phyloP scores from a whole-genome alignment of 2,888 invertebrate genomes.

The Tubiluchus corallicola region DNA sequence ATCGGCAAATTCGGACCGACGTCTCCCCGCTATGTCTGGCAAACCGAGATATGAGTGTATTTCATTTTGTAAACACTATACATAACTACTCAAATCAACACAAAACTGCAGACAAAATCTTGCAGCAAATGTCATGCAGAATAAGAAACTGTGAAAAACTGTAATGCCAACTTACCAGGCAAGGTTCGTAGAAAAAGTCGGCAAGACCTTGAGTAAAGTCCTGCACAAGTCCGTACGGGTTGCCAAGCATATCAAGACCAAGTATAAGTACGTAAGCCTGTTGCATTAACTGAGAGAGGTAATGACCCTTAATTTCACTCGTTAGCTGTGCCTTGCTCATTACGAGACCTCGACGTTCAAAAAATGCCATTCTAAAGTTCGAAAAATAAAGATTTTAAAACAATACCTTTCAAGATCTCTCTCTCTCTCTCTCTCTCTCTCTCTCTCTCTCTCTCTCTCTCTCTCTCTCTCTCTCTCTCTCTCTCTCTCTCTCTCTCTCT shows the following conservation, averaged over 20 bases:
- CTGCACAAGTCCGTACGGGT: conserved; percentile 47
- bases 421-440: too few species aligned
- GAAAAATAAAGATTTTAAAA: conserved; percentile 9
- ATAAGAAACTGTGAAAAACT: too few species aligned
- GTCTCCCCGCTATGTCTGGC: too few species aligned
- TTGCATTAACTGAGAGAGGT: conserved; percentile 49
- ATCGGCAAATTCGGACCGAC: too few species aligned
- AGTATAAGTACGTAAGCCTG: conserved; percentile 60
- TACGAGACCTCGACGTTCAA: conserved; percentile 41
- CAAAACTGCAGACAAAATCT: too few species aligned
- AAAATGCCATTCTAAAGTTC: conserved; percentile 42
- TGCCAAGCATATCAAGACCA: conserved; percentile 56
- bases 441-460: too few species aligned
- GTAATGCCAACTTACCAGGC: conserved; percentile 36
- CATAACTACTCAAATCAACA: neutral
- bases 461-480: too few species aligned
- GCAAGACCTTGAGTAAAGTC: conserved; percentile 42
- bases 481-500: too few species aligned
- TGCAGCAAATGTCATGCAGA: too few species aligned
- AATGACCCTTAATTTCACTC: conserved; percentile 41
- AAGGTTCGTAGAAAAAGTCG: conserved; percentile 43
- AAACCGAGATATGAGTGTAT: too few species aligned
- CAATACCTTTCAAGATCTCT: neutral
- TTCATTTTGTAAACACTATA: neutral
- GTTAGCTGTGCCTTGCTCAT: conserved; percentile 35